Percentiles rank a stretch among this genome's conserved stretches.
phyloP scores from a whole-genome alignment of 2,113 vertebrate genomes.

The Amazona guildingii region DNA sequence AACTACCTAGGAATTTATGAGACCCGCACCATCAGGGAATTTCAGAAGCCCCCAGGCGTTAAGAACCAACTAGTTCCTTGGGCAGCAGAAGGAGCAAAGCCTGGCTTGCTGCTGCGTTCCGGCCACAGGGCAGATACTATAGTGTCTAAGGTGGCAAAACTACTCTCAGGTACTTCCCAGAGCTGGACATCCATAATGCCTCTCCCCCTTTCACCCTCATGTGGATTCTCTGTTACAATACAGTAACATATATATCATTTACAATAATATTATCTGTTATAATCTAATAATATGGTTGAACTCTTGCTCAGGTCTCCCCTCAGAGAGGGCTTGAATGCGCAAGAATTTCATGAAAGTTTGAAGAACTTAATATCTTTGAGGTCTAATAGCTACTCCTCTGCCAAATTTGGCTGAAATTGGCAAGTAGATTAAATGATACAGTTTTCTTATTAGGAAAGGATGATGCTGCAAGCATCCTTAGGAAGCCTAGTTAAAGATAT shows the following conservation, averaged over 20 bases:
- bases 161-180: neutral
- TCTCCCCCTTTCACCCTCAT: neutral
- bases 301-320: neutral
- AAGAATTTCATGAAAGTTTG: neutral
- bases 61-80: neutral
- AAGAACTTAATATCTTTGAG: slow-evolving; percentile 6
- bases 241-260: neutral
- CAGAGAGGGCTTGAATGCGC: neutral
- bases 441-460: neutral
- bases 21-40: neutral
- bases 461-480: neutral
- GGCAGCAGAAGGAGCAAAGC: neutral
- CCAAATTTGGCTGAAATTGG: neutral
- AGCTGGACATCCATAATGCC: neutral
- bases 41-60: neutral
- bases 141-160: neutral
- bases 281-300: slow-evolving; percentile 14
- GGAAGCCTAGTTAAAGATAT: neutral
- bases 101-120: neutral
- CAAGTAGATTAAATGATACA: neutral
- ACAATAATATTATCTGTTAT: slow-evolving; percentile 4
- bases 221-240: slow-evolving; percentile 2
- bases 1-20: neutral
- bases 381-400: slow-evolving; percentile 8
- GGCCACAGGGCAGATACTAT: neutral